Evolutionary conservation across 2,888 invertebrate genomes (phyloP).

Genomic region (Heliconius ismenius): DNA sequence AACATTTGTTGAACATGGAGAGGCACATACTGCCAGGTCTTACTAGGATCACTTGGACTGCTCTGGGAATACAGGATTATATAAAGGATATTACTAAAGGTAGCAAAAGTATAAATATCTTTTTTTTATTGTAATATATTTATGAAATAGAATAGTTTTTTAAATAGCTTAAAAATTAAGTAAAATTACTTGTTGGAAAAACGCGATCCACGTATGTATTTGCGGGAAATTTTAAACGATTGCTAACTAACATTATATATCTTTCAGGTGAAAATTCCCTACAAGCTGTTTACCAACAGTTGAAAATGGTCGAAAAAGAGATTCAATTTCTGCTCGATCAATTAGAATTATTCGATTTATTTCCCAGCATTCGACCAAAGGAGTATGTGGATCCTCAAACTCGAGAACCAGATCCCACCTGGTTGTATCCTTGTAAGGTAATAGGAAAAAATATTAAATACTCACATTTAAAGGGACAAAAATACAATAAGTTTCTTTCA

Average conservation of each 20-base stretch:
- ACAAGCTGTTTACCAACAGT: slow-evolving; percentile 85
- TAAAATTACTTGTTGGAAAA: no score
- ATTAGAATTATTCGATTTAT: slow-evolving; percentile 82
- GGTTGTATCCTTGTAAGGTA: slow-evolving; percentile 77
- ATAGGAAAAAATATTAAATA: background rate
- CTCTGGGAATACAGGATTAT: slow-evolving; percentile 90
- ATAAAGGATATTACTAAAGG: slow-evolving; percentile 75
- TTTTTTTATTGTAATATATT: background rate
- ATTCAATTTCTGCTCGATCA: slow-evolving; percentile 81
- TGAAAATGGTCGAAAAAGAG: slow-evolving; percentile 85
- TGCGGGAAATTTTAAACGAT: no score
- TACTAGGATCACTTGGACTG: slow-evolving; percentile 92
- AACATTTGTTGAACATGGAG: slow-evolving; percentile 86
- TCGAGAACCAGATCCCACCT: slow-evolving; percentile 61
- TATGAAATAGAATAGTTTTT: no score
- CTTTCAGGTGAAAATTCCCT: slow-evolving; percentile 80
- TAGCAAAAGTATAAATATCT: slow-evolving; percentile 40
- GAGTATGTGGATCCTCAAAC: slow-evolving; percentile 65
- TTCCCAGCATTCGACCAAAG: slow-evolving; percentile 68
- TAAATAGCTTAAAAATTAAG: no score
- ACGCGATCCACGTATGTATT: no score
- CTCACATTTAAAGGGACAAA: background rate
- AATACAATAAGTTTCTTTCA: background rate
- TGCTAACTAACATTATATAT: background rate
- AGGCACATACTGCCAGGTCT: slow-evolving; percentile 90